Conservation (phyloP, 2,113 vertebrate species). For the Mustelus asterias region DNA sequence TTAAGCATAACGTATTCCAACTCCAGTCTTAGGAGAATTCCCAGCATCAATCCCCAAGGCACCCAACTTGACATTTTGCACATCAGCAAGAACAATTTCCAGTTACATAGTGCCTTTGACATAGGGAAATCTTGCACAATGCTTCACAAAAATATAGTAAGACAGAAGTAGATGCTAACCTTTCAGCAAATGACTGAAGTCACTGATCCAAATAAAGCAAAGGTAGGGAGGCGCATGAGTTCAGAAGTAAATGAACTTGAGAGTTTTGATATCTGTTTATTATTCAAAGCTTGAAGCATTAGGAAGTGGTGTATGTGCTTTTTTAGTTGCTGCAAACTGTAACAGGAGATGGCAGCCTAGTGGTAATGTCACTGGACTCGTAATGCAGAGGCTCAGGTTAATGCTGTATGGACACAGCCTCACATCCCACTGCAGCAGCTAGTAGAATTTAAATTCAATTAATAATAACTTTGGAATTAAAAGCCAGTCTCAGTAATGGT, state of each 20-base stretch:
- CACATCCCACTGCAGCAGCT: too few species aligned
- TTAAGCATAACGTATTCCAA: background rate
- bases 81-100: background rate
- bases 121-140: background rate
- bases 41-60: background rate
- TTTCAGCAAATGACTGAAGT: background rate
- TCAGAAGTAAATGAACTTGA: background rate
- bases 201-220: background rate
- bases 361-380: too few species aligned
- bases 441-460: too few species aligned
- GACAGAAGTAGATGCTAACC: background rate
- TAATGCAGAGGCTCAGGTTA: too few species aligned
- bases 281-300: background rate
- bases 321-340: background rate
- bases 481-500: too few species aligned
- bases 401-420: too few species aligned
- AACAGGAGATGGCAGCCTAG: background rate
- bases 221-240: background rate
- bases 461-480: too few species aligned
- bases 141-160: background rate
- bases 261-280: background rate
- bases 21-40: background rate
- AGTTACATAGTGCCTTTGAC: background rate
- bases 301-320: background rate
- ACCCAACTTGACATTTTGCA: background rate